Conservation (phyloP, 2,888 invertebrate genomes). For the Autographa gamma region DNA sequence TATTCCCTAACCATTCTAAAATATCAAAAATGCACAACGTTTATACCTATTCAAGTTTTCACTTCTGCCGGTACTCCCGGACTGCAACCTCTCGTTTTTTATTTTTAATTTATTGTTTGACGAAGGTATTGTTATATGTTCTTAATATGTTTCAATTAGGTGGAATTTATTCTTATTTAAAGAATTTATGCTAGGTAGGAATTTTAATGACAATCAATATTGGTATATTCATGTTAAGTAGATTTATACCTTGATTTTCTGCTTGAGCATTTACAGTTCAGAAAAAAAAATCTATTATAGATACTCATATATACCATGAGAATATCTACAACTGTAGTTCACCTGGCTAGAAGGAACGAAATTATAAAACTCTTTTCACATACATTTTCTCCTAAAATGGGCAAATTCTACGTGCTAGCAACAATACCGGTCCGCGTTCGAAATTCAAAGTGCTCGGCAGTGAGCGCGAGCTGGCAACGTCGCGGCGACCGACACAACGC, state of each 20-base stretch:
- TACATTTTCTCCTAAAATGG: slow-evolving; percentile 32
- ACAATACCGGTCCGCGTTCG: slow-evolving; percentile 55
- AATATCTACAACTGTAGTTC: neutral
- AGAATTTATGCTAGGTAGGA: too few relatives aligned
- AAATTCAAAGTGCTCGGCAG: slow-evolving; percentile 60
- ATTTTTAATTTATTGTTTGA: too few relatives aligned
- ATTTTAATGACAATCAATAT: too few relatives aligned
- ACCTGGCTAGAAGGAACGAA: neutral
- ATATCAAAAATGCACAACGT: too few relatives aligned
- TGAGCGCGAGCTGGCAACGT: slow-evolving; percentile 66
- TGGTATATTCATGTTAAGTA: too few relatives aligned
- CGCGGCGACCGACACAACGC: slow-evolving; percentile 56
- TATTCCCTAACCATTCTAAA: too few relatives aligned
- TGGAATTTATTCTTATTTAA: too few relatives aligned
- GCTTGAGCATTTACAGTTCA: neutral
- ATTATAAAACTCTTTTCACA: neutral
- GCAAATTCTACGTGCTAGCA: slow-evolving; percentile 36
- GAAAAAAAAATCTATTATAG: neutral
- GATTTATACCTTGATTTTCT: neutral
- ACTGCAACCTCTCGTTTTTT: too few relatives aligned
- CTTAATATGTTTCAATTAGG: too few relatives aligned
- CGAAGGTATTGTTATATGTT: too few relatives aligned
- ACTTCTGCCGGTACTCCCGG: too few relatives aligned
- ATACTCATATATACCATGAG: neutral
- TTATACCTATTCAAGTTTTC: too few relatives aligned